phyloP scores from a whole-genome alignment of 2,888 invertebrate species.

The Drosophila testacea region DNA sequence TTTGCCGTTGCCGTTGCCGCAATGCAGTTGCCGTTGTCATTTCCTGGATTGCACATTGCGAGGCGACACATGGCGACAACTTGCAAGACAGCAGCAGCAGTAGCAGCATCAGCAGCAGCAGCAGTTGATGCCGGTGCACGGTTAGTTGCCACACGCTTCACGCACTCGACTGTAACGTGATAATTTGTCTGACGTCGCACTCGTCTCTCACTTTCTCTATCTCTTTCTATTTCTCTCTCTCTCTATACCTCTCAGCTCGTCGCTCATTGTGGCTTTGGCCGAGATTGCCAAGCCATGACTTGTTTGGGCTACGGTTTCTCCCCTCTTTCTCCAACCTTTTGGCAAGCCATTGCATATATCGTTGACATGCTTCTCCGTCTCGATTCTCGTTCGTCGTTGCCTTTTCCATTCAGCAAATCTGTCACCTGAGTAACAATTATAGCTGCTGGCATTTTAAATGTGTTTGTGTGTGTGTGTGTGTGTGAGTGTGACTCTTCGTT shows the following conservation, averaged over 20 bases:
- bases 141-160: constrained; percentile 65
- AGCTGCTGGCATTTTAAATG: constrained; percentile 80
- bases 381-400: constrained; percentile 43
- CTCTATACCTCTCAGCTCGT: constrained; percentile 33
- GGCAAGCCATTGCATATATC: constrained; percentile 42
- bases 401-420: constrained; percentile 77
- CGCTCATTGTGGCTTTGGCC: constrained; percentile 59
- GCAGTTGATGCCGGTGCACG: constrained; percentile 21
- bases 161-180: constrained; percentile 82
- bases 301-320: constrained; percentile 52
- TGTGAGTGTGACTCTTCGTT: constrained; percentile 54
- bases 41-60: constrained; percentile 75
- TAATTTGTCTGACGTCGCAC: constrained; percentile 82
- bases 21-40: constrained; percentile 80
- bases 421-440: constrained; percentile 82
- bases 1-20: constrained; percentile 67
- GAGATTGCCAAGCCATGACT: constrained; percentile 56
- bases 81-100: constrained; percentile 66
- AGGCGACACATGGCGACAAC: constrained; percentile 79
- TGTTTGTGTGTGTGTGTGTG: constrained; percentile 45
- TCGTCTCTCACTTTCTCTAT: constrained; percentile 32
- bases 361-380: constrained; percentile 50
- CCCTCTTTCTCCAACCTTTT: background rate
- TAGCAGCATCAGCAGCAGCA: constrained; percentile 3
- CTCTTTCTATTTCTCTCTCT: constrained; percentile 8